phyloP scores from a whole-genome alignment of 2,888 invertebrate genomes.

The Cephus spinipes region DNA sequence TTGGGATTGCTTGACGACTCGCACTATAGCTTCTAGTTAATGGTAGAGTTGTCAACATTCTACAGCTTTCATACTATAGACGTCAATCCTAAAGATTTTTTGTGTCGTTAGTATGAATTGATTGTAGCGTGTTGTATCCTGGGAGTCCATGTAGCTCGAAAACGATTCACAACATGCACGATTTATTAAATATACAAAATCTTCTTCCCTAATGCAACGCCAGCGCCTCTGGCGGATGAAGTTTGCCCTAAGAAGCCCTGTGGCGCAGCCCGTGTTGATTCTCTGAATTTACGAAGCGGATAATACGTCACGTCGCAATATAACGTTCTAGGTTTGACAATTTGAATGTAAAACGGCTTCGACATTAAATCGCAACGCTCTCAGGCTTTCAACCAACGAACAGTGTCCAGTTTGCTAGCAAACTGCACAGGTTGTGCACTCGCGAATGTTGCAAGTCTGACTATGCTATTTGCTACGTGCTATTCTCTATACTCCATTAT shows the following conservation, averaged over 20 bases:
- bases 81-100: no score
- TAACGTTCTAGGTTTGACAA: background rate
- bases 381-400: slow-evolving; percentile 57
- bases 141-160: no score
- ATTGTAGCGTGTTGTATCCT: no score
- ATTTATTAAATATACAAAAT: background rate
- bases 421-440: background rate
- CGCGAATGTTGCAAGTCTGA: slow-evolving; percentile 13
- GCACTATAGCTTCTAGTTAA: no score
- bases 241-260: background rate
- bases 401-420: slow-evolving; percentile 48
- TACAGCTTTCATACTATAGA: no score
- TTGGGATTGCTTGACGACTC: no score
- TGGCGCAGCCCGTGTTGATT: background rate
- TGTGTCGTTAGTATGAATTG: no score
- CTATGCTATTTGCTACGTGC: slow-evolving; percentile 50
- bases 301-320: background rate
- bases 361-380: slow-evolving; percentile 56
- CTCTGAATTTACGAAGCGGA: background rate
- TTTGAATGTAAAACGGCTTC: background rate
- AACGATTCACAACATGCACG: no score
- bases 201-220: background rate
- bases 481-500: slow-evolving; percentile 63
- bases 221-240: background rate
- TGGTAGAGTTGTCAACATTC: no score